Base-by-base conservation (phyloP, 2,113 vertebrate species). In the Daphoenositta chrysoptera region DNA sequence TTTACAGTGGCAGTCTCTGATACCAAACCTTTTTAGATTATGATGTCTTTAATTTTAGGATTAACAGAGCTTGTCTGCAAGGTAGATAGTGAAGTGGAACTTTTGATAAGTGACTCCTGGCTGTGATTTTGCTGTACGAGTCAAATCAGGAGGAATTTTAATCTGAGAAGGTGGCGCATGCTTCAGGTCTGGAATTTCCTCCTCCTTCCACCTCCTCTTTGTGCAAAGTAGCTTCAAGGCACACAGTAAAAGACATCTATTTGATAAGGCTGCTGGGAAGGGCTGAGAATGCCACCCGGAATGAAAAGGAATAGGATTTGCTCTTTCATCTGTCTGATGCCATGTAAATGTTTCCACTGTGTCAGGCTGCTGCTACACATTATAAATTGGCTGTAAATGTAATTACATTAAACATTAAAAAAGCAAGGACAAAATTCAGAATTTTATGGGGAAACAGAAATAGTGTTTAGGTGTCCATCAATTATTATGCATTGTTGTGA, bases 121-220 rank as follows among this genome's bases (percentile, higher is more conserved):
- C 79, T 83, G 48, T 44, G 73, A 89, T 95, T 89, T 71, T 93
- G 10, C 57, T 90, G 42, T 33, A 20, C 3, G 4, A 85, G 54
- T 73, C 56, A 72, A 91, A 35, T 61, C 63, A 70, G 70, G 54
- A 61, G 75, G 68, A 83, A 90, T 80, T 95, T 50, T 91, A 91
- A 77, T 93, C 63, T 90, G 63, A 85, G 91, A 91, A 96, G 70
- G 51, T 93, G 75, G 47, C 93, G 93, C 76, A 60, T 44, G 71
- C 79, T 83, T 93, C 35, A 77, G 50, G 35, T 58, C 87, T 93
- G 82, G 82, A 92, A 95, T 87, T 95, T 93, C 89, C 50, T 91
- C 61, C 61, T 78, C 57, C 30, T 93, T 78, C 53, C 35, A 66
- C 51, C 21, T 26, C 20, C 33, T 66, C 24, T 89, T 93, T 80